Evolutionary conservation across 2,797 vertebrate genomes (phyloP).

Genomic region (Coracias cyanogaster): DNA sequence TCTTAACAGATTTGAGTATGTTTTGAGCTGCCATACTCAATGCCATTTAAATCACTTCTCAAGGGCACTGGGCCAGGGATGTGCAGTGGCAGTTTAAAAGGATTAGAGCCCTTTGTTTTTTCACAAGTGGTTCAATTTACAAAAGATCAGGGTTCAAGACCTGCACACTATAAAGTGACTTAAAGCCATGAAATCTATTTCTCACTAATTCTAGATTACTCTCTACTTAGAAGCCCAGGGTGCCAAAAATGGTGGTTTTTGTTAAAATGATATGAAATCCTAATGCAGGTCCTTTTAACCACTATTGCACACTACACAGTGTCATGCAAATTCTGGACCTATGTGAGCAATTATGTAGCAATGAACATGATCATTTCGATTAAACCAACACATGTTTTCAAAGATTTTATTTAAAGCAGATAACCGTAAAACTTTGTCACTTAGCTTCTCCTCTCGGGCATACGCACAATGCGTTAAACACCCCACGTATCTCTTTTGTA

Average conservation of each 20-base stretch:
- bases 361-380: conserved; percentile 65
- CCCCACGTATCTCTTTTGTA: conserved; percentile 59
- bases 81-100: conserved; percentile 72
- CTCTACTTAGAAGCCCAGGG: conserved; percentile 73
- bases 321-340: conserved; percentile 61
- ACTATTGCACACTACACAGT: conserved; percentile 17
- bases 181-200: conserved; percentile 77
- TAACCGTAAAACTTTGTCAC: conserved; percentile 70
- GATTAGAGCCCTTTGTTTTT: conserved; percentile 76
- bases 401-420: conserved; percentile 64
- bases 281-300: conserved; percentile 55
- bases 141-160: conserved; percentile 76
- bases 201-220: conserved; percentile 77
- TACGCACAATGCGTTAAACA: conserved; percentile 55
- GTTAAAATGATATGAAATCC: conserved; percentile 72
- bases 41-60: conserved; percentile 67
- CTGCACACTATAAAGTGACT: conserved; percentile 74
- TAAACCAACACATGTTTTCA: conserved; percentile 61
- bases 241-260: conserved; percentile 68
- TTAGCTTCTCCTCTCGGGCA: conserved; percentile 54
- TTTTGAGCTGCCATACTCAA: conserved; percentile 60
- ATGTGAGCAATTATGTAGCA: conserved; percentile 56
- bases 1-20: conserved; percentile 57
- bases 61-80: conserved; percentile 70
- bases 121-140: conserved; percentile 75